A percentile compares a stretch with the other conserved stretches of the same genome.
Evolutionary conservation across 1,140 invertebrate species (phyloP).

Genomic region (Pomacea maculata): DNA sequence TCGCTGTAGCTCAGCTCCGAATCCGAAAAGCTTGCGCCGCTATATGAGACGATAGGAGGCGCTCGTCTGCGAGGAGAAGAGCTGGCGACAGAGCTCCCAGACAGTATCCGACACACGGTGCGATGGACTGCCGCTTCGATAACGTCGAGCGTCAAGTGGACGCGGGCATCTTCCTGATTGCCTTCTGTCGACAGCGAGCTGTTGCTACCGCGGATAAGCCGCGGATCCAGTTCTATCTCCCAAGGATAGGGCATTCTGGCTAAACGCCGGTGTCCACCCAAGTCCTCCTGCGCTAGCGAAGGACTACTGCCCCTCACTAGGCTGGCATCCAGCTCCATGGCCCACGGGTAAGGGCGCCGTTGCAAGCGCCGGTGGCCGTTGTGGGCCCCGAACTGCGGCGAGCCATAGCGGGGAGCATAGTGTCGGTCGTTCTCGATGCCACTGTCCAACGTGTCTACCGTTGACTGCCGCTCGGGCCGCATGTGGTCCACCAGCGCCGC

Average conservation of each 20-base stretch:
- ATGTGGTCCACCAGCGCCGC: background rate
- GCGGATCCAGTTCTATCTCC: constrained; percentile 22
- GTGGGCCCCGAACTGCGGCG: constrained; percentile 8
- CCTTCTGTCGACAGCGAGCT: constrained; percentile 1
- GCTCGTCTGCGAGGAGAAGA: background rate
- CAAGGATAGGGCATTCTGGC: background rate
- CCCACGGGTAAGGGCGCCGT: constrained; percentile 21
- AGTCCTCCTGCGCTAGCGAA: background rate
- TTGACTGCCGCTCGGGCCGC: constrained; percentile 37
- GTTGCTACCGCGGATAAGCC: background rate
- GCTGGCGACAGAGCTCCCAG: constrained; percentile 5
- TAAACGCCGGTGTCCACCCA: background rate
- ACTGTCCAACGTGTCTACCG: constrained; percentile 47
- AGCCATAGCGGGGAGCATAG: background rate
- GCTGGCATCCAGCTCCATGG: constrained; percentile 28
- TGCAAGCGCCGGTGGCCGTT: constrained; percentile 20
- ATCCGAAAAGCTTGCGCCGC: constrained; percentile 9
- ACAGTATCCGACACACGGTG: constrained; percentile 1
- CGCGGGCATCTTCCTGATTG: background rate
- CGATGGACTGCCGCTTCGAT: constrained; percentile 19
- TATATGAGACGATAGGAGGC: background rate
- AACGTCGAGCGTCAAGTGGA: constrained; percentile 12
- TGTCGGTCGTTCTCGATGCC: constrained; percentile 41
- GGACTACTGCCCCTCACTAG: constrained; percentile 18
- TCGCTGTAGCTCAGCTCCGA: constrained; percentile 5